phyloP scores from a whole-genome alignment of 2,888 invertebrate genomes.

The Odontocerum albicorne region DNA sequence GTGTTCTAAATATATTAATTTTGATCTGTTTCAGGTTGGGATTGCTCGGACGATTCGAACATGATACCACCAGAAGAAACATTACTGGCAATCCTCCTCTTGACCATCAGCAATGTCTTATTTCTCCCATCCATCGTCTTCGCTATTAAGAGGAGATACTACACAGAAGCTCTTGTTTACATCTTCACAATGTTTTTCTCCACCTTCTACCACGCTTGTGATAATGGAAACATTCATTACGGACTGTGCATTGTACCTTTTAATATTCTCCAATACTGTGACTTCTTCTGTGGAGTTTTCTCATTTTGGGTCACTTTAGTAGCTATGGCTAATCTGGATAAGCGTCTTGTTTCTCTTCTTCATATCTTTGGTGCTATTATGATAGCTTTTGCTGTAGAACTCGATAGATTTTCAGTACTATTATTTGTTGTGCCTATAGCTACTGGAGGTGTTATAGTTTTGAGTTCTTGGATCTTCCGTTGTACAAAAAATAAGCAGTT shows the following conservation, averaged over 20 bases:
- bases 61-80: constrained; percentile 69
- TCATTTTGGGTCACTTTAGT: constrained; percentile 88
- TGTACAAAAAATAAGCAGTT: constrained; percentile 60
- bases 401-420: constrained; percentile 78
- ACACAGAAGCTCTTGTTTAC: constrained; percentile 80
- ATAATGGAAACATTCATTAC: constrained; percentile 74
- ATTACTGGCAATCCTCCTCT: constrained; percentile 67
- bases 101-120: constrained; percentile 81
- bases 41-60: constrained; percentile 77
- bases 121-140: constrained; percentile 78
- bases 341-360: constrained; percentile 60
- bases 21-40: constrained; percentile 80
- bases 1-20: no score
- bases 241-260: constrained; percentile 76
- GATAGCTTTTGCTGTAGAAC: constrained; percentile 77
- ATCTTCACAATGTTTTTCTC: constrained; percentile 84
- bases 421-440: constrained; percentile 75
- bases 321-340: constrained; percentile 75
- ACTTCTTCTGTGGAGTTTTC: constrained; percentile 83
- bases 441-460: constrained; percentile 66
- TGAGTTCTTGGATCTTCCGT: constrained; percentile 71
- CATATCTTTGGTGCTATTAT: constrained; percentile 77
- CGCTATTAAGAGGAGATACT: constrained; percentile 71
- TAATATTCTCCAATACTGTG: constrained; percentile 80
- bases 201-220: constrained; percentile 89